Evolutionary conservation across 2,797 vertebrate species (phyloP).

Genomic region (Muscicapa striata): DNA sequence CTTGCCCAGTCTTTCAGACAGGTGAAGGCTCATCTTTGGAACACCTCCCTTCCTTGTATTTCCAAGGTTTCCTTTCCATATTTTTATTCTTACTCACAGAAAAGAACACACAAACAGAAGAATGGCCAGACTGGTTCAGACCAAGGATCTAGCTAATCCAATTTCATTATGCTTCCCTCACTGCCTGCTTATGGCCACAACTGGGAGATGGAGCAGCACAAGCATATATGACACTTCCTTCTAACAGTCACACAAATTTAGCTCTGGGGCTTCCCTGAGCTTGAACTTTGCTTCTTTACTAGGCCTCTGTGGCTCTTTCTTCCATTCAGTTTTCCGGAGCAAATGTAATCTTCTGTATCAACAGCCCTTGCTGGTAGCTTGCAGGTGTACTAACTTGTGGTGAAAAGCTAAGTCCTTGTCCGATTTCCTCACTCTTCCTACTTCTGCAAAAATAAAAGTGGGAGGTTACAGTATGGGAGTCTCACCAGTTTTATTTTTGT

Average conservation of each 20-base stretch:
- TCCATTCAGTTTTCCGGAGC: neutral
- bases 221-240: neutral
- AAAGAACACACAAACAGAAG: neutral
- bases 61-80: neutral
- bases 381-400: neutral
- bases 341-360: neutral
- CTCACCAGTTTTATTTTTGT: neutral
- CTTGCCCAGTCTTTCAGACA: neutral
- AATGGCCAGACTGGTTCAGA: neutral
- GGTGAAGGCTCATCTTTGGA: neutral
- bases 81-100: neutral
- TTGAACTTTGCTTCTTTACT: neutral
- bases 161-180: neutral
- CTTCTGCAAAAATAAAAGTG: conserved; percentile 15
- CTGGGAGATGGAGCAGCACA: neutral
- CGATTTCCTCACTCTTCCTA: neutral
- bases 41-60: neutral
- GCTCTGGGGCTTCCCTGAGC: neutral
- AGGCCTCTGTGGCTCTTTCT: neutral
- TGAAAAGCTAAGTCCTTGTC: neutral
- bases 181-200: neutral
- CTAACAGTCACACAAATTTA: neutral
- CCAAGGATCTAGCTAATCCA: neutral
- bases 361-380: neutral
- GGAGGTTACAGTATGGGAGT: neutral